These are phyloP conservation scores for Alouatta palliata DNA, from an alignment of 2,113 vertebrate species.

Conservation along the genomic window DNA sequence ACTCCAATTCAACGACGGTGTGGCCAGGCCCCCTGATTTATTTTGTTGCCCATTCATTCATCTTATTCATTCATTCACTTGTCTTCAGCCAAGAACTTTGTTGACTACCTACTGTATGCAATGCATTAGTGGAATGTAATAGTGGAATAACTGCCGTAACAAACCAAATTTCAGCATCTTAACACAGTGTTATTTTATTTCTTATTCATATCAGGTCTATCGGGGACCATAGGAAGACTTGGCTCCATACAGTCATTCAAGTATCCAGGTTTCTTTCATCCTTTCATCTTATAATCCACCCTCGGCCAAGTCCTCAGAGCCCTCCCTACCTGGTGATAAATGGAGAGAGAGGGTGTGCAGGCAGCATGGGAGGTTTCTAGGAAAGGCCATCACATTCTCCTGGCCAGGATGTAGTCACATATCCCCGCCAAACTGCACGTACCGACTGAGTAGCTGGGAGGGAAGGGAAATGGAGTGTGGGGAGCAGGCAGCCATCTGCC, in stretches of 20 bases:
- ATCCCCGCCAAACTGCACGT: neutral
- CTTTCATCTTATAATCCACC: accelerated
- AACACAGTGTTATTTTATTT: neutral
- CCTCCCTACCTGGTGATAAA: neutral
- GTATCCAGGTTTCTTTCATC: neutral
- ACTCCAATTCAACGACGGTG: neutral
- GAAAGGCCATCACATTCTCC: neutral
- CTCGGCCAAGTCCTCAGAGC: neutral
- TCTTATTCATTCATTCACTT: too few species aligned
- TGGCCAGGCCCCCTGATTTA: accelerated
- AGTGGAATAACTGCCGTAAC: too few species aligned
- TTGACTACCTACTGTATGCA: neutral
- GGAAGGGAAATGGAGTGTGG: neutral
- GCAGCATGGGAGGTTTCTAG: neutral
- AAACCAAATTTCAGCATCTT: neutral
- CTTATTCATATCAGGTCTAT: neutral
- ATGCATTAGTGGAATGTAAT: accelerated
- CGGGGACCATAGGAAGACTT: accelerated
- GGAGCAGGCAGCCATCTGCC: neutral
- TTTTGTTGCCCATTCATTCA: neutral
- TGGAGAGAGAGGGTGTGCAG: neutral
- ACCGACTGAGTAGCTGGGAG: neutral
- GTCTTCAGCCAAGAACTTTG: neutral
- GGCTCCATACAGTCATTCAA: neutral
- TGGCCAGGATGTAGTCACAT: neutral